A percentile compares a stretch with the other conserved stretches of the same genome.
Conservation (phyloP, 1,140 invertebrate species). For the Eciton burchellii region DNA sequence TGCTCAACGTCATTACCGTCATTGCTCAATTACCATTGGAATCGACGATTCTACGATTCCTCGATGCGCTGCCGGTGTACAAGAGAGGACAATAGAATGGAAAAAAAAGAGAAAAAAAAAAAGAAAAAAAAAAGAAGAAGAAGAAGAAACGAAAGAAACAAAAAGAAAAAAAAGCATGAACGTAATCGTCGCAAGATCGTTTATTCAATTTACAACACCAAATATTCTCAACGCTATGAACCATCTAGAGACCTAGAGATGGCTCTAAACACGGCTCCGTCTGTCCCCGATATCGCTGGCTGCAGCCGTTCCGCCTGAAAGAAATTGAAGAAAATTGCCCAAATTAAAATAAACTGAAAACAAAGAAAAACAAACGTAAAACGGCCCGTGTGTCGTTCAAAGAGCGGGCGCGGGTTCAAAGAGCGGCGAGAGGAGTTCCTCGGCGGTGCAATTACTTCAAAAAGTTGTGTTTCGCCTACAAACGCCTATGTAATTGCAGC, state of each 20-base stretch:
- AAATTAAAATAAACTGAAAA: constrained; percentile 48
- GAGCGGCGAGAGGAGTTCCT: not conserved
- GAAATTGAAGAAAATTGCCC: constrained; percentile 11
- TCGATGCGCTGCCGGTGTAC: not conserved
- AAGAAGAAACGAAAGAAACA: constrained; percentile 33
- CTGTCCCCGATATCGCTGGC: constrained; percentile 31
- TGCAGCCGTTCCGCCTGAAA: constrained; percentile 41
- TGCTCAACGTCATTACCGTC: too few relatives aligned
- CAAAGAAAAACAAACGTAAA: constrained; percentile 26
- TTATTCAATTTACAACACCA: constrained; percentile 45
- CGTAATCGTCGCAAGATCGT: constrained; percentile 17
- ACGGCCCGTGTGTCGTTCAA: not conserved
- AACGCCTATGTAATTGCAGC: too few relatives aligned
- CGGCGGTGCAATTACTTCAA: not conserved
- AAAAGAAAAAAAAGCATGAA: constrained; percentile 21
- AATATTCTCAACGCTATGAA: constrained; percentile 18
- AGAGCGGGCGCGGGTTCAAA: constrained; percentile 1
- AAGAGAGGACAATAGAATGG: constrained; percentile 27
- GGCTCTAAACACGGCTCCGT: not conserved
- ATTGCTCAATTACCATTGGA: too few relatives aligned
- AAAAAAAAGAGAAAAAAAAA: constrained; percentile 39
- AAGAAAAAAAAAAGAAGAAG: constrained; percentile 8
- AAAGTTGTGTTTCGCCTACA: not conserved
- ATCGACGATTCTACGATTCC: too few relatives aligned
- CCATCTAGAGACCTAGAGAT: not conserved